phyloP scores from a whole-genome alignment of 2,888 invertebrate genomes.

The Endomychus coccineus region DNA sequence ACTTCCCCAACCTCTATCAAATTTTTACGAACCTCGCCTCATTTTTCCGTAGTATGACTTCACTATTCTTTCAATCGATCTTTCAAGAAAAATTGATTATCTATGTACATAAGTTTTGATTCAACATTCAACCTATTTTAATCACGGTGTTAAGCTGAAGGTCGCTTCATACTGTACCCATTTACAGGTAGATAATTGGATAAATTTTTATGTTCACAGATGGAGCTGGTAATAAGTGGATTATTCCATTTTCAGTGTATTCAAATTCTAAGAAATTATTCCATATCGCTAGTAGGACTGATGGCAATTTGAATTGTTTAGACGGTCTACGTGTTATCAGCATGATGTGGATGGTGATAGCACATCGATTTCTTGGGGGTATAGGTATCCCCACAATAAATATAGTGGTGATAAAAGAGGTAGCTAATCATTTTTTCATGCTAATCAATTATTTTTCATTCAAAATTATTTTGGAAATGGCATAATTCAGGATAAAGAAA shows the following conservation, averaged over 20 bases:
- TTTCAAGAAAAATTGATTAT: too few relatives aligned
- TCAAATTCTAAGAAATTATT: conserved; percentile 11
- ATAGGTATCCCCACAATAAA: conserved; percentile 9
- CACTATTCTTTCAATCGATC: too few relatives aligned
- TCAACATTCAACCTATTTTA: too few relatives aligned
- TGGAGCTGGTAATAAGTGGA: conserved; percentile 2
- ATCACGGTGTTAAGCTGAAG: too few relatives aligned
- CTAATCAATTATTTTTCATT: neutral
- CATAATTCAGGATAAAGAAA: neutral
- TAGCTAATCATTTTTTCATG: conserved; percentile 2
- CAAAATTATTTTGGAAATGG: neutral
- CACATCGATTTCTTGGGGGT: conserved; percentile 6
- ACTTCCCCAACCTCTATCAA: too few relatives aligned
- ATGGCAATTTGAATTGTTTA: conserved; percentile 8
- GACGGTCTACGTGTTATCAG: conserved; percentile 12
- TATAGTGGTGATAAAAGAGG: conserved; percentile 5
- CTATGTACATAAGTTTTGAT: too few relatives aligned
- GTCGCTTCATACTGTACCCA: neutral
- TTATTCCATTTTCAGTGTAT: conserved; percentile 11
- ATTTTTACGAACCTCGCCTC: too few relatives aligned
- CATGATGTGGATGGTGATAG: conserved; percentile 10
- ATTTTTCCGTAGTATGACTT: too few relatives aligned
- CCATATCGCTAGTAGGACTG: conserved; percentile 1
- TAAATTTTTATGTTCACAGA: too few relatives aligned
- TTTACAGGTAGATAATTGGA: too few relatives aligned